Evolutionary conservation across 2,888 invertebrate genomes (phyloP).

Genomic region (Nematopogon swammerdamellus): DNA sequence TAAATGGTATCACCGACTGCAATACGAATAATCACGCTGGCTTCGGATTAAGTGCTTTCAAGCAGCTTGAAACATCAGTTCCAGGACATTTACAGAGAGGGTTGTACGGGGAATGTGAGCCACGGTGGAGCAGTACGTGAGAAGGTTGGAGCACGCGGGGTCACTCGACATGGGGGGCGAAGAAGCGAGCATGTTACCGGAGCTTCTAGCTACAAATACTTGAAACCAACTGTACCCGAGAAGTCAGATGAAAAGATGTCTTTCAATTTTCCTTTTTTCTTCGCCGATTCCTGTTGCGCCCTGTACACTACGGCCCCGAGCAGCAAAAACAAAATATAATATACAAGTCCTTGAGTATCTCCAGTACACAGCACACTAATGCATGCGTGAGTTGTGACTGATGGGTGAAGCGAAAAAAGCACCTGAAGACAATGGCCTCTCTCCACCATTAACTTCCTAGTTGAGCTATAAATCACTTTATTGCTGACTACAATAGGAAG

Average conservation of each 20-base stretch:
- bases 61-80: no score
- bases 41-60: no score
- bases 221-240: conserved; percentile 53
- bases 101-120: no score
- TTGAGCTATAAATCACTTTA: no score
- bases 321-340: conserved; percentile 59
- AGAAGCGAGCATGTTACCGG: background rate
- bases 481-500: no score
- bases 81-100: no score
- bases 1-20: no score
- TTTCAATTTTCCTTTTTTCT: conserved; percentile 82
- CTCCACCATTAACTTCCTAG: no score
- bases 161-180: background rate
- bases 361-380: background rate
- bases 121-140: no score
- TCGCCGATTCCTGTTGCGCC: conserved; percentile 72
- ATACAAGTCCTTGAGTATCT: conserved; percentile 7
- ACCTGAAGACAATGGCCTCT: no score
- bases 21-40: no score
- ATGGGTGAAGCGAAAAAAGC: no score
- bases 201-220: background rate
- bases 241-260: conserved; percentile 83
- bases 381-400: background rate
- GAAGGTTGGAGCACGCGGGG: background rate
- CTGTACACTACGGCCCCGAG: conserved; percentile 72